A percentile compares a stretch with the other conserved stretches of the same genome.
These are phyloP conservation scores for Helleia helle DNA, from an alignment of 2,888 invertebrate genomes.

Conservation along the genomic window DNA sequence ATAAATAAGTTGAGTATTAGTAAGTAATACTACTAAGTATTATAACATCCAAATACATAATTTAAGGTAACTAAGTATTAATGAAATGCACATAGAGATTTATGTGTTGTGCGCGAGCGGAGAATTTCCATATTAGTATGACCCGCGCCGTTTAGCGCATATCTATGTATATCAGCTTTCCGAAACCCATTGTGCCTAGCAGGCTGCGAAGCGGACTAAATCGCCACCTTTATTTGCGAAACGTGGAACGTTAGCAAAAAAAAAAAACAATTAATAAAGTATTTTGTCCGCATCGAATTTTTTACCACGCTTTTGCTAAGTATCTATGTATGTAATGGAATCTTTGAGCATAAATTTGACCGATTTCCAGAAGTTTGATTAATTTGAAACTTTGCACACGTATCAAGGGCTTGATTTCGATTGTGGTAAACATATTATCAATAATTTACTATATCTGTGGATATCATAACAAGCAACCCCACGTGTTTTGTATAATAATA, in stretches of 20 bases:
- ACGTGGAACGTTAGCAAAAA: slow-evolving; percentile 39
- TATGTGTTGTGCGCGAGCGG: slow-evolving; percentile 37
- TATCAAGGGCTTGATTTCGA: too few relatives aligned
- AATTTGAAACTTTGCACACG: too few relatives aligned
- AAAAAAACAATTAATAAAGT: slow-evolving; percentile 2
- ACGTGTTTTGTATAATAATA: too few relatives aligned
- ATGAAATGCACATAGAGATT: slow-evolving; percentile 20
- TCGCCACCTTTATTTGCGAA: slow-evolving; percentile 57
- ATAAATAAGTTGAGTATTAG: too few relatives aligned
- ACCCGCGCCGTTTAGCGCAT: slow-evolving; percentile 47
- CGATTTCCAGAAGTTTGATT: too few relatives aligned
- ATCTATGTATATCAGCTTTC: slow-evolving; percentile 61
- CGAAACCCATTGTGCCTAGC: slow-evolving; percentile 59
- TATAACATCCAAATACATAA: not conserved
- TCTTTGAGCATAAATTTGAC: too few relatives aligned
- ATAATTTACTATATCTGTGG: too few relatives aligned
- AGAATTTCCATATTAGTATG: slow-evolving; percentile 45
- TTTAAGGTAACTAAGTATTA: not conserved
- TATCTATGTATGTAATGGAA: too few relatives aligned
- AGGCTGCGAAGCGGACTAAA: slow-evolving; percentile 55
- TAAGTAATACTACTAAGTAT: not conserved
- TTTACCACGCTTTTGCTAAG: too few relatives aligned
- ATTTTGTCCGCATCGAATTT: not conserved
- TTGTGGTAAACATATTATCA: too few relatives aligned
- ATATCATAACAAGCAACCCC: too few relatives aligned